These are phyloP conservation scores for Myioborus miniatus DNA, from an alignment of 2,797 vertebrate species.

Conservation along the genomic window DNA sequence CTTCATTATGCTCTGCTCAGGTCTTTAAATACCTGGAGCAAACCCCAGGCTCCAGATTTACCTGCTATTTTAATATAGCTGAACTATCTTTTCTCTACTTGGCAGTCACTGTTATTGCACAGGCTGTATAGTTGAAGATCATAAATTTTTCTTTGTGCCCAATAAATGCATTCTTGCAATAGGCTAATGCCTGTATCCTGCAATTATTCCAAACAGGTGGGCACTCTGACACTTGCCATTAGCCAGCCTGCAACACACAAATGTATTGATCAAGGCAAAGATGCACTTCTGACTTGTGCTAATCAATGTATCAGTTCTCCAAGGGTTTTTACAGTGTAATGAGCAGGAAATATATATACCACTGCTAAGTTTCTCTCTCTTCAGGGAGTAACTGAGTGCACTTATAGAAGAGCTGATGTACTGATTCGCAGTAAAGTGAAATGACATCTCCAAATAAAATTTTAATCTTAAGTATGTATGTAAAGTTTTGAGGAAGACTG, in stretches of 20 bases:
- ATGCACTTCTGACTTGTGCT: constrained; percentile 62
- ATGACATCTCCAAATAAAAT: constrained; percentile 59
- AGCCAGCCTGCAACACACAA: constrained; percentile 33
- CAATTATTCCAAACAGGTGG: constrained; percentile 63
- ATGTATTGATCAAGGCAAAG: constrained; percentile 66
- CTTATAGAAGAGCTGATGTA: constrained; percentile 73
- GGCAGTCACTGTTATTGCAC: constrained; percentile 51
- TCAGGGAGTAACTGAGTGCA: constrained; percentile 74
- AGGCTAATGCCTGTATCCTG: constrained; percentile 44
- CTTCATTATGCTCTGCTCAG: constrained; percentile 51
- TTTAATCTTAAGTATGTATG: constrained; percentile 56
- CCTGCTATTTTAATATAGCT: constrained; percentile 56
- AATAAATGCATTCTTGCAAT: constrained; percentile 39
- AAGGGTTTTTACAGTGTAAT: constrained; percentile 70
- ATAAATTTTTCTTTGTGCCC: constrained; percentile 38
- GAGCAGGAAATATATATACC: constrained; percentile 67
- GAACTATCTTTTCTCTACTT: not conserved
- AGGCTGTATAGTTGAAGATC: constrained; percentile 31
- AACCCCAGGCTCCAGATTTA: constrained; percentile 65
- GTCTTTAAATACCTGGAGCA: constrained; percentile 63
- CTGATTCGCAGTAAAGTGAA: constrained; percentile 66
- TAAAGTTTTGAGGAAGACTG: constrained; percentile 55
- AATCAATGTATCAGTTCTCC: constrained; percentile 71
- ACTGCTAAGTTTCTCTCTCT: constrained; percentile 71
- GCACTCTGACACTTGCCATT: constrained; percentile 56